Conservation (phyloP, 2,888 invertebrate species). For the Arrhopalites spinosus region DNA sequence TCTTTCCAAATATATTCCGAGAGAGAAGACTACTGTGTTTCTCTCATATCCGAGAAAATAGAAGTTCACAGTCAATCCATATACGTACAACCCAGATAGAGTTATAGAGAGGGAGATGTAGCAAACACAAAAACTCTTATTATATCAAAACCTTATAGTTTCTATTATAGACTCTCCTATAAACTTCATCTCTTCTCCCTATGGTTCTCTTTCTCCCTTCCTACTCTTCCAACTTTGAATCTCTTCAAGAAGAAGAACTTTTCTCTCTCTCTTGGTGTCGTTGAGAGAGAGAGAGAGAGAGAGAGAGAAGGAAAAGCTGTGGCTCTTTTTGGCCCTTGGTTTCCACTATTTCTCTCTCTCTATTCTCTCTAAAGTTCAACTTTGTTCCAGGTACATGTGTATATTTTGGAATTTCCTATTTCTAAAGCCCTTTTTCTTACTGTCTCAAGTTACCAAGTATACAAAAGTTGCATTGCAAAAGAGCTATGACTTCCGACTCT, state of each 20-base stretch:
- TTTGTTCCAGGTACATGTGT: too few species aligned
- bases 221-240: neutral
- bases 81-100: neutral
- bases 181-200: constrained; percentile 21
- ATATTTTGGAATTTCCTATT: too few species aligned
- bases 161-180: constrained; percentile 27
- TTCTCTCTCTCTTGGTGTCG: neutral
- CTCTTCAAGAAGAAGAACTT: neutral
- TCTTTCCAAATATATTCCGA: neutral
- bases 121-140: neutral
- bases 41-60: neutral
- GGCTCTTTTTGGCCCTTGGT: too few species aligned
- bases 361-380: too few species aligned
- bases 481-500: neutral
- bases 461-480: too few species aligned
- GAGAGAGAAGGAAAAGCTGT: too few species aligned
- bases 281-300: too few species aligned
- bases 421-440: too few species aligned
- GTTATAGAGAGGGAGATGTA: neutral
- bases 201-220: neutral
- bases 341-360: too few species aligned
- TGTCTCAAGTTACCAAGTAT: too few species aligned
- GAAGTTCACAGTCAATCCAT: constrained; percentile 11
- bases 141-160: neutral
- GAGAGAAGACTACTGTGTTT: neutral